Percentiles rank a stretch among this genome's conserved stretches.
These are phyloP conservation scores for Chrysoperla carnea DNA, from an alignment of 1,140 invertebrate genomes.

Conservation along the genomic window DNA sequence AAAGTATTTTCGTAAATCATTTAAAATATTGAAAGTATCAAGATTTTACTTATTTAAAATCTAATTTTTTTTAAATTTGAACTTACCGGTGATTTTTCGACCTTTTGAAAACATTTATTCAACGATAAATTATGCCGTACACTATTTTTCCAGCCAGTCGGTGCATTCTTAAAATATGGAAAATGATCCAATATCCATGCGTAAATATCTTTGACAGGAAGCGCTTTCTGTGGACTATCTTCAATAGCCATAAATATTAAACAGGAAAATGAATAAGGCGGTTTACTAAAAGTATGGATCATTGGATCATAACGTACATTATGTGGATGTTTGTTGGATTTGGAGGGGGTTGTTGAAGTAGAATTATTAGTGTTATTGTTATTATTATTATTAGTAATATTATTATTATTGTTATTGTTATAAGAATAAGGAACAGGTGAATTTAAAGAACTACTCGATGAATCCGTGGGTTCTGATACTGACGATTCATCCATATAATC, in stretches of 20 bases:
- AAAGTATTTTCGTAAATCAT: no score
- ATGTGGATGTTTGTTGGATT: conserved; percentile 45
- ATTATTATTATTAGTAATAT: conserved; percentile 6
- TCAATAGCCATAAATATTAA: conserved; percentile 97
- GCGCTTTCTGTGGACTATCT: conserved; percentile 67
- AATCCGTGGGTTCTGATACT: conserved; percentile 16
- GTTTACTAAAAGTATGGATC: conserved; percentile 72
- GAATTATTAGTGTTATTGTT: conserved; percentile 2
- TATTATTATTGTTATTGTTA: conserved; percentile 2
- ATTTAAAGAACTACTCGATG: conserved; percentile 18
- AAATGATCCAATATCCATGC: conserved; percentile 96
- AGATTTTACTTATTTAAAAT: no score
- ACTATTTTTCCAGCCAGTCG: conserved; percentile 96
- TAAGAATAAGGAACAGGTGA: conserved; percentile 11
- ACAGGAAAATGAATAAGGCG: conserved; percentile 88
- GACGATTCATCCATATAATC: conserved; percentile 24
- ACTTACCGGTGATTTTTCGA: conserved; percentile 72
- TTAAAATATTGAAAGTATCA: no score
- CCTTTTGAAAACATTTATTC: conserved; percentile 95
- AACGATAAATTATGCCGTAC: conserved; percentile 89
- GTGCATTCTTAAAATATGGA: conserved; percentile 90
- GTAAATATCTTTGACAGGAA: conserved; percentile 94
- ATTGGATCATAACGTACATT: conserved; percentile 58
- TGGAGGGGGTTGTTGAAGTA: conserved; percentile 8
- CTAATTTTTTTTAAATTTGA: no score